These are phyloP conservation scores for Rotaria socialis DNA, from an alignment of 2,888 invertebrate species.

Conservation along the genomic window DNA sequence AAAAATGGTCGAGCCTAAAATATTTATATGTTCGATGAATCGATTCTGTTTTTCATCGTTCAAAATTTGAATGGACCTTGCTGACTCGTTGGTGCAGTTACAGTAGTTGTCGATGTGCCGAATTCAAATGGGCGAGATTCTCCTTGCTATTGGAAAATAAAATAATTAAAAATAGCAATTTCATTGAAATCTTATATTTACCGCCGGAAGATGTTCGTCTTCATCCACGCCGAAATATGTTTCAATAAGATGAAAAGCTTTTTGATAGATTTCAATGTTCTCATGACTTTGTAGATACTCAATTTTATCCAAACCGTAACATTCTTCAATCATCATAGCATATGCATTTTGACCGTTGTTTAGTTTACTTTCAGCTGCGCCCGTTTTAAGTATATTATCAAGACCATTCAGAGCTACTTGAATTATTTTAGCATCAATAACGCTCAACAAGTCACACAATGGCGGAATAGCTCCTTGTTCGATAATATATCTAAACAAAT, in stretches of 20 bases:
- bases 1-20: neutral
- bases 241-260: constrained; percentile 92
- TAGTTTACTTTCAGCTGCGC: constrained; percentile 71
- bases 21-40: neutral
- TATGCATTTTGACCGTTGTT: constrained; percentile 76
- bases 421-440: constrained; percentile 86
- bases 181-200: neutral
- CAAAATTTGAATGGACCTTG: neutral
- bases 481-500: constrained; percentile 57
- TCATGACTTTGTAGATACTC: constrained; percentile 94
- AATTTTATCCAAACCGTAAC: constrained; percentile 85
- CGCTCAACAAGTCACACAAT: constrained; percentile 82
- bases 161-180: neutral
- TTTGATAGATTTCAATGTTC: constrained; percentile 91
- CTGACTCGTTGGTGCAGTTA: neutral
- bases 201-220: constrained; percentile 57
- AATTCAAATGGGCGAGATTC: constrained; percentile 51
- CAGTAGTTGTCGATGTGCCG: neutral
- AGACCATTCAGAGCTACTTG: constrained; percentile 87
- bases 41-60: neutral
- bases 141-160: constrained; percentile 50
- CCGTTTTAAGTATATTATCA: constrained; percentile 85
- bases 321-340: constrained; percentile 75
- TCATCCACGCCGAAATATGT: constrained; percentile 83
- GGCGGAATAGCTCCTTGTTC: constrained; percentile 81